Evolutionary conservation across 2,888 invertebrate species (phyloP).

Genomic region (Leucoma salicis): DNA sequence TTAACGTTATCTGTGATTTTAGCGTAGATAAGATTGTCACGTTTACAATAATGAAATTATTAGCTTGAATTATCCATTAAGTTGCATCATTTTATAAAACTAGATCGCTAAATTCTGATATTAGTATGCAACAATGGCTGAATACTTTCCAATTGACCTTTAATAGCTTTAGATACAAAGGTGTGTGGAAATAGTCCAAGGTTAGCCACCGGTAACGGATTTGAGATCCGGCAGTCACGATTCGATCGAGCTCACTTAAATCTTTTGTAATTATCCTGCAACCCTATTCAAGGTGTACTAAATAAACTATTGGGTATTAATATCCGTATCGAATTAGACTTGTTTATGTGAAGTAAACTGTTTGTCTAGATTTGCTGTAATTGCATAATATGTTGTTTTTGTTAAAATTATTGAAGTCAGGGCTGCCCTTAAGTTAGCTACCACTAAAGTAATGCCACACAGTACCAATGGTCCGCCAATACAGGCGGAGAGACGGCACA

Average conservation of each 20-base stretch:
- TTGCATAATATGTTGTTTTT: too few species aligned
- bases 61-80: slow-evolving; percentile 23
- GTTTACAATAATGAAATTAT: slow-evolving; percentile 12
- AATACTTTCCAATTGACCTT: slow-evolving; percentile 66
- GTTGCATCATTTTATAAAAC: slow-evolving; percentile 30
- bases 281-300: slow-evolving; percentile 40
- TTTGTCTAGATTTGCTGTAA: too few species aligned
- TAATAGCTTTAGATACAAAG: slow-evolving; percentile 49
- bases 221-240: slow-evolving; percentile 76
- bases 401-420: too few species aligned
- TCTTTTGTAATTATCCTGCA: slow-evolving; percentile 50
- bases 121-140: slow-evolving; percentile 29
- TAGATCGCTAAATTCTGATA: slow-evolving; percentile 18
- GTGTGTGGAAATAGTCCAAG: slow-evolving; percentile 74
- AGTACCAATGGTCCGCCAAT: too few species aligned
- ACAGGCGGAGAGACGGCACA: too few species aligned
- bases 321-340: slow-evolving; percentile 6
- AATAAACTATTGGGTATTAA: slow-evolving; percentile 24
- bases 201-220: slow-evolving; percentile 66
- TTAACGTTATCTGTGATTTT: slow-evolving; percentile 8
- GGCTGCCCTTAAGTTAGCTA: too few species aligned
- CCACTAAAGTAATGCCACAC: too few species aligned
- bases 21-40: background rate
- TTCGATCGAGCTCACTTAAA: slow-evolving; percentile 45
- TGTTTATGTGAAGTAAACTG: background rate